These are phyloP conservation scores for Pachypanchax playfairii DNA, from an alignment of 2,113 vertebrate genomes.

Conservation along the genomic window DNA sequence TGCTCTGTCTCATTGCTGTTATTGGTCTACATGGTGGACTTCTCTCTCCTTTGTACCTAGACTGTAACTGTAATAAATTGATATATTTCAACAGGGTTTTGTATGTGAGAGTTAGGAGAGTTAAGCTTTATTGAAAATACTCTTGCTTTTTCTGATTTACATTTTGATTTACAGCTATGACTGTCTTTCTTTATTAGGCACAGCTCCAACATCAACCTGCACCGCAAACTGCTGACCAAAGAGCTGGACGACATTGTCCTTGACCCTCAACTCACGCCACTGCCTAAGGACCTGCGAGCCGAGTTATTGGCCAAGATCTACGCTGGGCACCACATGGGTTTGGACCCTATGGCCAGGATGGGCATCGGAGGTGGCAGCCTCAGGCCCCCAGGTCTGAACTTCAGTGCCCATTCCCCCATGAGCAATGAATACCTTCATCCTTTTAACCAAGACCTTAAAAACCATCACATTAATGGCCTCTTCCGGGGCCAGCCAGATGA, in stretches of 20 bases:
- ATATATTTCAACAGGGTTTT: conserved; percentile 11
- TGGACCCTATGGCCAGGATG: conserved; percentile 79
- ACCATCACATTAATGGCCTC: conserved; percentile 87
- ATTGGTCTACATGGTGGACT: conserved; percentile 41
- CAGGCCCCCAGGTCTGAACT: conserved; percentile 69
- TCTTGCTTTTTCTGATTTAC: too few relatives aligned
- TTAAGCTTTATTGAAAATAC: background rate
- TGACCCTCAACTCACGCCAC: conserved; percentile 92
- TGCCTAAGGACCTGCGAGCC: conserved; percentile 94
- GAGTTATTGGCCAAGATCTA: conserved; percentile 98
- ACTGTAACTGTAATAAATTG: background rate
- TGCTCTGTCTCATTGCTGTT: conserved; percentile 56
- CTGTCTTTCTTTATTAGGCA: conserved; percentile 82
- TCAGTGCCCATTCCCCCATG: conserved; percentile 85
- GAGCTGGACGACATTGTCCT: conserved; percentile 99
- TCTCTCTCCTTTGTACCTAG: conserved; percentile 32
- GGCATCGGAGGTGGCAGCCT: conserved; percentile 57
- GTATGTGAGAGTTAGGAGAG: conserved; percentile 3
- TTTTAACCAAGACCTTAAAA: conserved; percentile 53
- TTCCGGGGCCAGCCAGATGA: conserved; percentile 88
- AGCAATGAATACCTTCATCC: conserved; percentile 83
- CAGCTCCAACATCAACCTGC: conserved; percentile 99
- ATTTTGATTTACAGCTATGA: conserved; percentile 12
- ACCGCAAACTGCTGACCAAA: conserved; percentile 99
- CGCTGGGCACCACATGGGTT: conserved; percentile 88